Percentiles rank a stretch among this genome's conserved stretches.
Conservation (phyloP, 2,888 invertebrate genomes). For the Platerodrilus igneus region DNA sequence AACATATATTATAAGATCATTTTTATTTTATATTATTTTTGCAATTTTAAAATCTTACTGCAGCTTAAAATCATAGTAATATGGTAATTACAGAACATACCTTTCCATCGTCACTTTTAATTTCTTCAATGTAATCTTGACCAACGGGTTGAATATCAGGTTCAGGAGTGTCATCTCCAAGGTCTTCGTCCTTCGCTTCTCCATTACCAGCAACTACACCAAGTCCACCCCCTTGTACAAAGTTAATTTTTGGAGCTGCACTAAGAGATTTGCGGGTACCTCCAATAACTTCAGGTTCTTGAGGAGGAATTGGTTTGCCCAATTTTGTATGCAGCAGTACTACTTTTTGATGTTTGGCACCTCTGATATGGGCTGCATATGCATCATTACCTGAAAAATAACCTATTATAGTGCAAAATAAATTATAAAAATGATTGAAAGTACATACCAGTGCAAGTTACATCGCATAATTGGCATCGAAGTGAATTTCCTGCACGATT, state of each 20-base stretch:
- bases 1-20: no score
- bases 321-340: constrained; percentile 94
- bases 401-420: constrained; percentile 1
- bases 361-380: constrained; percentile 95
- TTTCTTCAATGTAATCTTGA: constrained; percentile 96
- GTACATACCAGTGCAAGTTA: constrained; percentile 84
- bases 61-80: no score
- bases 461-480: constrained; percentile 96
- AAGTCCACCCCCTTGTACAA: constrained; percentile 73
- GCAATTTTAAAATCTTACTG: no score
- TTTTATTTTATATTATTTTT: no score
- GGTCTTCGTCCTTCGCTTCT: constrained; percentile 49
- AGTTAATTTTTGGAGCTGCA: constrained; percentile 76
- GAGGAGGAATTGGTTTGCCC: constrained; percentile 95
- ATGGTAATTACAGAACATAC: constrained; percentile 39
- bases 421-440: no score
- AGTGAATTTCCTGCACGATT: constrained; percentile 65
- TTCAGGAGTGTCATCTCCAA: constrained; percentile 55
- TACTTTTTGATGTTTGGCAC: constrained; percentile 97
- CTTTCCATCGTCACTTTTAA: constrained; percentile 89
- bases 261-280: constrained; percentile 52
- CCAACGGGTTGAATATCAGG: constrained; percentile 90
- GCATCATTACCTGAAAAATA: constrained; percentile 81
- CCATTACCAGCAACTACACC: constrained; percentile 53
- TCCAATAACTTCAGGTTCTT: constrained; percentile 84